phyloP scores from a whole-genome alignment of 1,140 invertebrate species.

The Drosophila takahashii region DNA sequence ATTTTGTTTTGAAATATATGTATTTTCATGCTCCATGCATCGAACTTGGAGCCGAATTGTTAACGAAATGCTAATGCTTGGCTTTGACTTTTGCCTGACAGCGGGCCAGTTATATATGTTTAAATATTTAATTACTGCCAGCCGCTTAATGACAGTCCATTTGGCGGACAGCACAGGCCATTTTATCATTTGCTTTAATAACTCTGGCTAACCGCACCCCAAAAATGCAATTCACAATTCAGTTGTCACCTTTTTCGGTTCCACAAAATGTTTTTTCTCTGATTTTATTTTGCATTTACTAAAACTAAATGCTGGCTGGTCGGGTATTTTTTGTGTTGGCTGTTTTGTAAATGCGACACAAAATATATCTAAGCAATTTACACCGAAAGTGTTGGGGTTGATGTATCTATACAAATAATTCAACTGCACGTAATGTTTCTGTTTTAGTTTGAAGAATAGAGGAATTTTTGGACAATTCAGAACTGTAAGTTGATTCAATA shows the following conservation, averaged over 20 bases:
- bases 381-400: conserved; percentile 22
- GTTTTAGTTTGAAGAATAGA: not conserved
- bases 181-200: conserved; percentile 55
- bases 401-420: conserved; percentile 3
- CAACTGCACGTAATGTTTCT: no score
- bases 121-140: conserved; percentile 77
- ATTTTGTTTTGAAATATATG: conserved; percentile 16
- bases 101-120: conserved; percentile 37
- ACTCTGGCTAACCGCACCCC: conserved; percentile 55
- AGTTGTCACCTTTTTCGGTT: conserved; percentile 58
- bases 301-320: conserved; percentile 7
- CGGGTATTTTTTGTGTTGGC: not conserved
- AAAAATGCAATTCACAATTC: conserved; percentile 48
- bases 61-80: conserved; percentile 62
- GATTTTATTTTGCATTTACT: conserved; percentile 7
- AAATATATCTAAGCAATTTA: conserved; percentile 3
- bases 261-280: conserved; percentile 1
- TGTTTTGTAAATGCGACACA: not conserved
- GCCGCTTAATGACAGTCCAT: conserved; percentile 59
- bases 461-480: not conserved
- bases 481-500: not conserved
- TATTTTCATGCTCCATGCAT: conserved; percentile 33
- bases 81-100: conserved; percentile 56
- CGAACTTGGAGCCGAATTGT: conserved; percentile 8
- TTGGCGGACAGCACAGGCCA: conserved; percentile 27